phyloP scores from a whole-genome alignment of 2,113 vertebrate genomes.

The Sapayoa aenigma region DNA sequence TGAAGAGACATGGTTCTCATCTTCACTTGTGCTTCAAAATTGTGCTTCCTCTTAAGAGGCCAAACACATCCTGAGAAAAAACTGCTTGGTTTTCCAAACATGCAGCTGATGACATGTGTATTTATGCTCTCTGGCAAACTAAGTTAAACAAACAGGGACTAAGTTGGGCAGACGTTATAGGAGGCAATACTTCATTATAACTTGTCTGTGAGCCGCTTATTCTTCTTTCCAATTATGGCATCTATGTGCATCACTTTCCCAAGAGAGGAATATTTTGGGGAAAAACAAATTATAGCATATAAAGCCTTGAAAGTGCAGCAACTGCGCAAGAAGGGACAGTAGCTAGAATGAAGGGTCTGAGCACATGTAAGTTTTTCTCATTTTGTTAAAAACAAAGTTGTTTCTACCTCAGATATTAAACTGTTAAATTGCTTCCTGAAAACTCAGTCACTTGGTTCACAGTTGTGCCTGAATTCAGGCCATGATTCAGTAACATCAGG shows the following conservation, averaged over 20 bases:
- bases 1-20: slow-evolving; percentile 31
- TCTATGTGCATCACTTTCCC: neutral
- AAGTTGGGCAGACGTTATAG: slow-evolving; percentile 6
- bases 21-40: slow-evolving; percentile 10
- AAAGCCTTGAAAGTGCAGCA: neutral
- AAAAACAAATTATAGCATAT: neutral
- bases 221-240: slow-evolving; percentile 47
- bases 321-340: neutral
- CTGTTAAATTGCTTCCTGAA: slow-evolving; percentile 27
- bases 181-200: slow-evolving; percentile 27
- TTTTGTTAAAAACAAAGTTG: neutral
- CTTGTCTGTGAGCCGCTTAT: neutral
- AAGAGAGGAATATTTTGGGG: neutral
- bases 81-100: slow-evolving; percentile 20
- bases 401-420: slow-evolving; percentile 30
- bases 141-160: slow-evolving; percentile 40
- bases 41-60: slow-evolving; percentile 19
- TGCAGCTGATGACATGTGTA: slow-evolving; percentile 35
- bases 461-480: neutral
- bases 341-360: neutral
- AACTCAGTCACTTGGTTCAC: accelerated
- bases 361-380: neutral
- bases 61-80: neutral
- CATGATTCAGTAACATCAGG: neutral
- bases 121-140: slow-evolving; percentile 59